Base-by-base conservation (phyloP, 2,888 invertebrate species). In the Rotaria macrura region DNA sequence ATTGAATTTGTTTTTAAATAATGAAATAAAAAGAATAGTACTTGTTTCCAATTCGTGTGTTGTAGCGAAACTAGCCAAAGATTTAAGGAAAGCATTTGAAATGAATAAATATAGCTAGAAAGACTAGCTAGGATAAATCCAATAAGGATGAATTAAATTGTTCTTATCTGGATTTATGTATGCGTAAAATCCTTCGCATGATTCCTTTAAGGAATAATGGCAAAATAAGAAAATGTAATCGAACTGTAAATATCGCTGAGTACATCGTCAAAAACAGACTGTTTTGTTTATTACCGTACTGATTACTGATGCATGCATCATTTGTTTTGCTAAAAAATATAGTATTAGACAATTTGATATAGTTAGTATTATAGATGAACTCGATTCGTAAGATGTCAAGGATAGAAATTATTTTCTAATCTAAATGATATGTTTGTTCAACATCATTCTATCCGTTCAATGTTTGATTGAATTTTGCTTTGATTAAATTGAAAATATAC, bases 111-210 rank as follows among this genome's bases (percentile, higher is more conserved):
- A 2, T 9, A 72, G 5, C 29, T 83, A 14, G 29, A 25, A 0
- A 29, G 7, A 17, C 87, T n/a, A n/a, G n/a, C n/a, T n/a, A n/a
- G n/a, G n/a, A n/a, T n/a, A n/a, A n/a, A n/a, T n/a, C n/a, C n/a
- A n/a, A n/a, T n/a, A n/a, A n/a, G n/a, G n/a, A n/a, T n/a, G n/a
- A n/a, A n/a, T n/a, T n/a, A n/a, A n/a, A 89, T 34, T 87, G 91
- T 86, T 88, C 88, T 83, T 91, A 91, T 87, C 87, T 92, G 72
- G 91, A 92, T 85, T 90, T 90, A 89, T 91, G 92, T 25, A 88
- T 91, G 85, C 89, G 89, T 86, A 91, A 92, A 87, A 89, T 91
- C 6, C 88, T 92, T 12, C 86, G 92, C 83, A 89, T 91, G 87
- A 91, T 90, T 87, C 92, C 92, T 3, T 87, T 90, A 23, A 55